Base-by-base conservation (phyloP, 2,888 invertebrate genomes). In the Norana najaformis region DNA sequence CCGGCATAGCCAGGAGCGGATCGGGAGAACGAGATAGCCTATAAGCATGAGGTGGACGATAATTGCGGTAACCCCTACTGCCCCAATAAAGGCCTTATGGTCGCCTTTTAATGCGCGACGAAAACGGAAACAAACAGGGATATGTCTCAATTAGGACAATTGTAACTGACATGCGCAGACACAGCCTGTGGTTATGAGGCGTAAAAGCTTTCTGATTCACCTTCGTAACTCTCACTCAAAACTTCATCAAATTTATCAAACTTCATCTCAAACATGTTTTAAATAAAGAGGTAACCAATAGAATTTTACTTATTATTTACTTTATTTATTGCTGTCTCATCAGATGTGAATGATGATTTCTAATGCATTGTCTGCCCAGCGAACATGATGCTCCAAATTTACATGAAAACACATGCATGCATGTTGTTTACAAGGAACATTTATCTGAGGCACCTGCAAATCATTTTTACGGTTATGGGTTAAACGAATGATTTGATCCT, bases 1-100 rank as follows among this genome's bases (percentile, higher is more conserved):
- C n/a, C 69, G n/a, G n/a, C 69, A 69, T 69, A n/a, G 69, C 69
- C 69, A 69, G 69, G 69, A 69, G 69, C 69, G 69, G 69, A 69
- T n/a, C 3, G 69, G 69, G 69, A 69, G 69, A 53, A 30, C 30
- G 69, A 30, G 69, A 13, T 30, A 8, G 69, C 13, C 23, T 13
- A 69, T 69, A 69, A 30, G 69, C 30, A 53, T 69, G 69, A 69
- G 69, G 69, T 69, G 30, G 69, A 69, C 69, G 69, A 8, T 69
- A 69, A 69, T 69, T 69, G 69, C 3, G 69, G 69, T 69, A 69
- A 69, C 30, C 30, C n/a, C 69, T n/a, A 69, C 30, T n/a, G 69
- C 11, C 11, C 69, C n/a, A 69, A n/a, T 69, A n/a, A 69, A 69
- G n/a, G 69, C 69, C n/a, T 53, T 53, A 18, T 11, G 47, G 47